These are phyloP conservation scores for Gallirallus australis DNA, from an alignment of 2,797 vertebrate species.

Conservation along the genomic window DNA sequence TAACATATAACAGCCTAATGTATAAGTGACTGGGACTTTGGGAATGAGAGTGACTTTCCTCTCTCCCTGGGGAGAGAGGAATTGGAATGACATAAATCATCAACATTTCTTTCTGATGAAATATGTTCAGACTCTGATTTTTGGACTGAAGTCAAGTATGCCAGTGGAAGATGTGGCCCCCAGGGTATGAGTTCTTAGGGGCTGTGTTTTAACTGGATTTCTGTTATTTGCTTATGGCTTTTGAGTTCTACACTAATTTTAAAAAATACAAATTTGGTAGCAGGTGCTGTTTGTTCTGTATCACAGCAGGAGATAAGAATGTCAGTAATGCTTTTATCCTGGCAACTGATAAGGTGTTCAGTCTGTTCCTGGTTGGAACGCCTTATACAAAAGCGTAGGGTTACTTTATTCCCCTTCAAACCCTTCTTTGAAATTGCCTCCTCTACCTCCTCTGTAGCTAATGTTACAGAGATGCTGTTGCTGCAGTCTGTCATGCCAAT, in stretches of 20 bases:
- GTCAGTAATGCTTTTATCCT: not conserved
- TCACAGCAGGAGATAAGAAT: not conserved
- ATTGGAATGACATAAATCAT: not conserved
- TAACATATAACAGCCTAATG: not conserved
- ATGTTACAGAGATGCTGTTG: not conserved
- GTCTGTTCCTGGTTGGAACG: not conserved
- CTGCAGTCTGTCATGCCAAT: not conserved
- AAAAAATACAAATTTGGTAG: not conserved
- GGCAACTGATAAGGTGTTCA: not conserved
- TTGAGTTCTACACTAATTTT: not conserved
- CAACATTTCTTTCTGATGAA: not conserved
- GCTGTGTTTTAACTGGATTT: not conserved
- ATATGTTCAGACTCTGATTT: not conserved
- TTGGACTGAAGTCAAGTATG: not conserved
- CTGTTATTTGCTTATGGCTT: not conserved
- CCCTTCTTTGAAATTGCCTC: not conserved
- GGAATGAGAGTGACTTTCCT: not conserved
- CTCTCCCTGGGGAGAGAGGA: not conserved
- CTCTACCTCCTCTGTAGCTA: not conserved
- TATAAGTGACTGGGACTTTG: not conserved
- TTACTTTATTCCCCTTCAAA: not conserved
- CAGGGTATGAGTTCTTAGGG: not conserved
- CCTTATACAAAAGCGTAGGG: fast-evolving
- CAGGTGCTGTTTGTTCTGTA: not conserved
- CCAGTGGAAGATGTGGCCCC: not conserved